These are phyloP conservation scores for Muscicapa striata DNA, from an alignment of 2,797 vertebrate genomes.

Conservation along the genomic window DNA sequence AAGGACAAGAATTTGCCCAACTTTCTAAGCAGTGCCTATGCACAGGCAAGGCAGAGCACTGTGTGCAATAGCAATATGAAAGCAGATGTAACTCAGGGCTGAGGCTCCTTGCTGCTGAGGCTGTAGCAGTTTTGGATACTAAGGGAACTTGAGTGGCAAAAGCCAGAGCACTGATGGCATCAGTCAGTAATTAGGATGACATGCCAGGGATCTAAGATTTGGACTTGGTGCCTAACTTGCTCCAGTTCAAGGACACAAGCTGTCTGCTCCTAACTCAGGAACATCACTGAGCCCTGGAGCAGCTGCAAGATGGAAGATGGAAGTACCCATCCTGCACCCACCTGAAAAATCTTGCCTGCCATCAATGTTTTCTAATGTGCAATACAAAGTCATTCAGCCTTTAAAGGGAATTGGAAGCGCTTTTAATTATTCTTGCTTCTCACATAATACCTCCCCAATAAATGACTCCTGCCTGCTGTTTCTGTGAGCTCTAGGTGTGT, in stretches of 20 bases:
- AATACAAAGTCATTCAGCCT: not conserved
- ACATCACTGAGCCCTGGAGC: not conserved
- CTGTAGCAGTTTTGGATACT: not conserved
- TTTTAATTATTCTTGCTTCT: not conserved
- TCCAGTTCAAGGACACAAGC: not conserved
- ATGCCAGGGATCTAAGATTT: not conserved
- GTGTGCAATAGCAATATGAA: fast-evolving
- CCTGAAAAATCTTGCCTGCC: not conserved
- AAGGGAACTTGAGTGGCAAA: not conserved
- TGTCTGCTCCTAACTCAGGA: not conserved
- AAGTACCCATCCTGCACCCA: not conserved
- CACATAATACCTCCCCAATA: not conserved
- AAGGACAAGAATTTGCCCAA: not conserved
- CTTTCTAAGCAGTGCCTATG: not conserved
- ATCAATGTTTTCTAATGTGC: not conserved
- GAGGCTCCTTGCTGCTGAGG: not conserved
- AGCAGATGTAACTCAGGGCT: not conserved
- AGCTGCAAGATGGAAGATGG: not conserved
- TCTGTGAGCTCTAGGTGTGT: not conserved
- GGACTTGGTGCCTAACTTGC: not conserved
- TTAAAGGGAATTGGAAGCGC: not conserved
- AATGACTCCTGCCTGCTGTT: not conserved
- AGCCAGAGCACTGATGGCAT: not conserved
- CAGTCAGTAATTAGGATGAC: not conserved
- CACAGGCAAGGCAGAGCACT: not conserved